Evolutionary conservation across 2,888 invertebrate species (phyloP).

Genomic region (Nipponacmea schrenckii): DNA sequence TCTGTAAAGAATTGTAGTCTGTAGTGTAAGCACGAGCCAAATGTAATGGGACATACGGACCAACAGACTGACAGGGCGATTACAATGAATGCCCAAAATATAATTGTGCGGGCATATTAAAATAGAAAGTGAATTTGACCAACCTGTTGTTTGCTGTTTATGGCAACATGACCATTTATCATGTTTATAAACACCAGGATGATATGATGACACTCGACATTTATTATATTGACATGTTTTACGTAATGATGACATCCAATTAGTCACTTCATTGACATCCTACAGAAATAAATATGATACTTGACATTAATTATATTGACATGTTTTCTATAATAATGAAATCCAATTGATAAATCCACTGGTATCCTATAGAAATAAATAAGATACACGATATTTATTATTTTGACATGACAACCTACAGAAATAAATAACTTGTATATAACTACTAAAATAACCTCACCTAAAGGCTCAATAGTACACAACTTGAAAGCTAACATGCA

Average conservation of each 20-base stretch:
- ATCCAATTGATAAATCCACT: constrained; percentile 50
- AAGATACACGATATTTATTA: no score
- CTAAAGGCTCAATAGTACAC: no score
- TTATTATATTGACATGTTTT: constrained; percentile 47
- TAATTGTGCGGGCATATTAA: no score
- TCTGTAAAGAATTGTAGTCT: no score
- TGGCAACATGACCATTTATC: constrained; percentile 50
- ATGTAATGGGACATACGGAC: no score
- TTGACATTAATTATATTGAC: constrained; percentile 40
- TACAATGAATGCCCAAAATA: no score
- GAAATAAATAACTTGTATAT: no score
- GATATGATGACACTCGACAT: constrained; percentile 41
- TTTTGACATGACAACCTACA: not conserved
- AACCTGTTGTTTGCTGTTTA: constrained; percentile 37
- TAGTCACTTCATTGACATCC: constrained; percentile 48
- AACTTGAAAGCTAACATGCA: no score
- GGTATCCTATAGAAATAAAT: constrained; percentile 35
- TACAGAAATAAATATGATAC: constrained; percentile 46
- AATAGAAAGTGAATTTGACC: not conserved
- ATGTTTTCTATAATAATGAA: constrained; percentile 47
- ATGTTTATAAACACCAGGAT: constrained; percentile 46
- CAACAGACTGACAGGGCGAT: no score
- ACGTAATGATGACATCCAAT: constrained; percentile 51
- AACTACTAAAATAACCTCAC: no score
- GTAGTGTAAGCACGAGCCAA: no score